These are phyloP conservation scores for Drosophila pandora DNA, from an alignment of 1,140 invertebrate species.

Conservation along the genomic window DNA sequence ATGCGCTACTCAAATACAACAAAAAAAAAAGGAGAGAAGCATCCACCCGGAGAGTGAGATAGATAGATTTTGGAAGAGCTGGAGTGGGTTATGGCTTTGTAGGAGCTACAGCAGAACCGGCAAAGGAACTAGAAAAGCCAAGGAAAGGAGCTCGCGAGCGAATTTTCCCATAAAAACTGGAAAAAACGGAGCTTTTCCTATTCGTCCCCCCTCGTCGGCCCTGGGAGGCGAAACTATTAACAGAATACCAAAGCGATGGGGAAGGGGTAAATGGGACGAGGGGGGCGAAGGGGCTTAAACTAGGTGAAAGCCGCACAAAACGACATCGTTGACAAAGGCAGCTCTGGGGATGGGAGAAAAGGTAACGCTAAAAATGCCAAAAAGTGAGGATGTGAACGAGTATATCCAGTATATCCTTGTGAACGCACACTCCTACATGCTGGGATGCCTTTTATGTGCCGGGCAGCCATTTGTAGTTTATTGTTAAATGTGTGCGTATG, in stretches of 20 bases:
- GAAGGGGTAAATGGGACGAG: background rate
- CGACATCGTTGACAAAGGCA: conserved; percentile 56
- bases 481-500: conserved; percentile 32
- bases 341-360: conserved; percentile 32
- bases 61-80: background rate
- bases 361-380: conserved; percentile 63
- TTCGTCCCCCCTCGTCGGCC: background rate
- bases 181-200: conserved; percentile 14
- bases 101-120: background rate
- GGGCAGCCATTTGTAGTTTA: conserved; percentile 68
- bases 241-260: conserved; percentile 27
- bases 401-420: conserved; percentile 19
- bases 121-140: conserved; percentile 10
- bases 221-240: conserved; percentile 45
- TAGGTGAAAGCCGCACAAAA: conserved; percentile 70
- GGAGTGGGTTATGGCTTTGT: conserved; percentile 3
- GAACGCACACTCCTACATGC: conserved; percentile 9
- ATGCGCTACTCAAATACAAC: conserved; percentile 57
- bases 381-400: conserved; percentile 55
- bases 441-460: conserved; percentile 63
- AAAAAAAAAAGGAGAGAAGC: conserved; percentile 35
- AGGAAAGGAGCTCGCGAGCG: conserved; percentile 34
- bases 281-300: conserved; percentile 35
- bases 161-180: conserved; percentile 33
- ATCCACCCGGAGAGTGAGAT: conserved; percentile 31